Evolutionary conservation across 1,140 invertebrate species (phyloP).

Genomic region (Whitmania pigra): DNA sequence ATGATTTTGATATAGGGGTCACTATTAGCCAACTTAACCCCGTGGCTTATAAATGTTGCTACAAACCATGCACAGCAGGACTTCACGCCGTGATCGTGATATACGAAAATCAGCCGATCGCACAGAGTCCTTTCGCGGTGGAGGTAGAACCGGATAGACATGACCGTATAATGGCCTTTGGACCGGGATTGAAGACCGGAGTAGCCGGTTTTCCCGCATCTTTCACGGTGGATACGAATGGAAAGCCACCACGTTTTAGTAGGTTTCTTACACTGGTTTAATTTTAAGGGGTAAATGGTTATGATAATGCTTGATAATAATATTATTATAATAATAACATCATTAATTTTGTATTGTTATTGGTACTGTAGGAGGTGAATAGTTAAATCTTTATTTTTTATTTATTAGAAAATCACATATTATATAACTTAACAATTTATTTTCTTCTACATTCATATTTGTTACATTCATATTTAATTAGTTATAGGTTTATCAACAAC

Average conservation of each 20-base stretch:
- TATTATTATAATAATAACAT: no score
- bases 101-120: conserved; percentile 62
- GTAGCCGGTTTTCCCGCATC: conserved; percentile 67
- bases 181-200: conserved; percentile 69
- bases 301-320: no score
- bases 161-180: conserved; percentile 67
- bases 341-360: no score
- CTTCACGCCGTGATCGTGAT: conserved; percentile 44
- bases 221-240: conserved; percentile 82
- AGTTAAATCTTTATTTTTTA: no score
- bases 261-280: not conserved
- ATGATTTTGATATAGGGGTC: conserved; percentile 34
- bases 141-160: conserved; percentile 73
- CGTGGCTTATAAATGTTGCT: conserved; percentile 47
- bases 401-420: conserved; percentile 38
- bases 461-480: conserved; percentile 1
- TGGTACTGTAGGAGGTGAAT: no score
- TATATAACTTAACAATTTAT: no score
- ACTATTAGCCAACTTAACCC: conserved; percentile 29
- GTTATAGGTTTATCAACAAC: not conserved
- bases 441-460: no score
- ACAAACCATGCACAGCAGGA: conserved; percentile 16
- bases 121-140: conserved; percentile 50
- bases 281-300: conserved; percentile 36
- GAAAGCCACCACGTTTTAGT: conserved; percentile 70